These are phyloP conservation scores for Nineta flava DNA, from an alignment of 2,888 invertebrate genomes.

Conservation along the genomic window DNA sequence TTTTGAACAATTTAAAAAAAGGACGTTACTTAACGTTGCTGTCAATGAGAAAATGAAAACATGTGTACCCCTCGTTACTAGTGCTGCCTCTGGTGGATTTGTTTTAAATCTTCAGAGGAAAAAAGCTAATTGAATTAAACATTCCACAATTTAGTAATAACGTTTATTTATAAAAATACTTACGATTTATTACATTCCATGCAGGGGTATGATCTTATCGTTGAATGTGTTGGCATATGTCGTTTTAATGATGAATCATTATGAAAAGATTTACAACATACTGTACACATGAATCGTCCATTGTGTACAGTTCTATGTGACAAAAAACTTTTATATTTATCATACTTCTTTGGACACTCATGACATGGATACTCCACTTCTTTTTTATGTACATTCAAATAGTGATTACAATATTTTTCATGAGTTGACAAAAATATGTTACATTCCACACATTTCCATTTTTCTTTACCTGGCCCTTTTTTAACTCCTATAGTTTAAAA, in stretches of 20 bases:
- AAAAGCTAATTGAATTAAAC: no score
- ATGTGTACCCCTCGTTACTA: no score
- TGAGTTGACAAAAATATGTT: neutral
- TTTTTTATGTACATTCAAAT: neutral
- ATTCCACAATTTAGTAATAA: no score
- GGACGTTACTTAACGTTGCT: no score
- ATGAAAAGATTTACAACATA: neutral
- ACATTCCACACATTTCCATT: neutral
- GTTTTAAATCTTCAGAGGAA: no score
- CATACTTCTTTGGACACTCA: neutral
- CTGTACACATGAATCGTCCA: neutral
- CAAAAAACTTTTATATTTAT: neutral
- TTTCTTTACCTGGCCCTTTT: neutral
- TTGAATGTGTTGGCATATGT: neutral
- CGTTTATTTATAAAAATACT: neutral
- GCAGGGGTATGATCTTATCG: neutral
- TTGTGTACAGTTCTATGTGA: neutral
- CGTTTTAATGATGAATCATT: neutral
- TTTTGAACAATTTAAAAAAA: no score
- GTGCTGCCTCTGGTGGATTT: no score
- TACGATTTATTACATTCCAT: neutral
- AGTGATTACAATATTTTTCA: neutral
- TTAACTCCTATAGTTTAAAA: neutral
- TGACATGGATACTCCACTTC: neutral
- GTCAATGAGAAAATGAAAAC: no score